Evolutionary conservation across 2,888 invertebrate genomes (phyloP), one percentile per base, ranked within the genome.

Genomic region (Pachycephus smyrnensis): DNA sequence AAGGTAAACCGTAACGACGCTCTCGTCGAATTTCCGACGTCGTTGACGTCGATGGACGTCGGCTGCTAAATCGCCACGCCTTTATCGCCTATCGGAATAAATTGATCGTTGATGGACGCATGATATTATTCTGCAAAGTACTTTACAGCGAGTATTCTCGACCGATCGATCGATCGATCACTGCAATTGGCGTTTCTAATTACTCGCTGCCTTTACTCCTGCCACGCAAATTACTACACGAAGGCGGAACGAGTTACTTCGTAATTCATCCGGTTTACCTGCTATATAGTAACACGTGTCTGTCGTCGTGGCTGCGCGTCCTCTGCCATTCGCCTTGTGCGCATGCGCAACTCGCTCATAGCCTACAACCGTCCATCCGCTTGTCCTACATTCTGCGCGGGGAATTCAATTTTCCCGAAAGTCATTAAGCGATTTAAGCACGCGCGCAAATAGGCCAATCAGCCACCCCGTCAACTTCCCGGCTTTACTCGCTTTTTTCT

Each of bases 351-450:
- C 31, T 12, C 31, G 11, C 32, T 15, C 31, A 9, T 15, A 71
- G 12, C 71, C 71, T 31, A 31, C 30, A 15, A 31, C 71, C 31
- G 71, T 71, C 9, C 31, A 31, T 71, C 31, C 71, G 12, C 71
- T 71, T 9, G 71, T 23, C 12, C 37, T 76, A 71, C 33, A 36
- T 69, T 68, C 36, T 31, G 40, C 68, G 71, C 75, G 75, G 23
- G 73, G 23, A 33, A 69, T 78, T 55, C 31, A 36, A 69, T 77
- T 76, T 78, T 76, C 75, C 37, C 36, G 77, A 81, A 73, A 77
- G 76, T 84, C 83, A 81, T 87, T 80, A 82, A 80, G 80, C 77
- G 80, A 84, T 83, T 85, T 76, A 75, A 81, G 75, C 75, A 78
- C 33, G 55, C 55, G 76, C 78, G 80, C 79, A 73, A 84, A 84